Evolutionary conservation across 1,140 invertebrate genomes (phyloP), one percentile per base, ranked within the genome.

Genomic region (Popillia japonica): DNA sequence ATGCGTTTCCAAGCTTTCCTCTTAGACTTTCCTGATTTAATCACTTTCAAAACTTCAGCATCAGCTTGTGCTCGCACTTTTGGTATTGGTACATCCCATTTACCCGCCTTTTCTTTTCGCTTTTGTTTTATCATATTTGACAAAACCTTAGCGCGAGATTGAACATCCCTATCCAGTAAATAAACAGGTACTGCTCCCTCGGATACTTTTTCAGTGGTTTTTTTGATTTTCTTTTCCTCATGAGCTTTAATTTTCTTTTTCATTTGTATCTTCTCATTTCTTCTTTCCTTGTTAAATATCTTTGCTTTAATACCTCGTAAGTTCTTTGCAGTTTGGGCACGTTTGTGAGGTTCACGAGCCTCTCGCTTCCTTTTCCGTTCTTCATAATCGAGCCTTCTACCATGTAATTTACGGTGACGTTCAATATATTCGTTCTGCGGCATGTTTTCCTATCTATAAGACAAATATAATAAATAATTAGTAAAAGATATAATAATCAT

Each of bases 391-490:
- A 99, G 90, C 74, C 98, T 92, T 79, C 96, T 91, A 83, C 99
- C 99, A 90, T 99, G 94, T 2, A 99, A 91, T 87, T 99, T 99
- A 83, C 95, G 92, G 87, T 98, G 96, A 74, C 98, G 92, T 83
- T 99, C 99, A 88, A 99, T 99, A 88, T 99, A 98, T 87, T 99
- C 98, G 92, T 99, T 99, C 90, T 99, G 99, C 83, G 99, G 98
- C 99, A 98, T 98, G 83, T 84, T 93, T 85, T 85, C 75, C 75
- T 79, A 74, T 74, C 17, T 55, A 79, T 14, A 76, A 79, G 55
- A 77, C 72, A 42, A 78, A 55, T 78, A 78, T 3, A 74, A n/a
- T 14, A 41, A 40, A 74, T 41, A 74, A 40, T 77, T 78, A 74
- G 20, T 77, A 73, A 61, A 0, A 11, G 55, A 77, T 77, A 64